Percentiles rank a stretch among this genome's conserved stretches.
These are phyloP conservation scores for Leucopsar rothschildi DNA, from an alignment of 2,113 vertebrate species.

Conservation along the genomic window DNA sequence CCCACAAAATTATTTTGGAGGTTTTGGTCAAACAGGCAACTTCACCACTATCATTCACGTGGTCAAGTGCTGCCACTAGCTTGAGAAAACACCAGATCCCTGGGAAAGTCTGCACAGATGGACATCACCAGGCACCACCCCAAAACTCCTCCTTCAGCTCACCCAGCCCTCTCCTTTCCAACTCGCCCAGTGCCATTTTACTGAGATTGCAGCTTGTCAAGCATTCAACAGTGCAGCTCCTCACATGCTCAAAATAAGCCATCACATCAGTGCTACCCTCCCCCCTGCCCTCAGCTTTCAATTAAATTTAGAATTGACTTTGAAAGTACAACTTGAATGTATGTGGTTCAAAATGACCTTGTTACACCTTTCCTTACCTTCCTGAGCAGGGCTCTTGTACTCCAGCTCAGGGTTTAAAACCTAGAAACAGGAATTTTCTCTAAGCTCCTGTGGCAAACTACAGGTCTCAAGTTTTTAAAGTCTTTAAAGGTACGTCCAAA, in stretches of 20 bases:
- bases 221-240: constrained; percentile 44
- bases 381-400: constrained; percentile 58
- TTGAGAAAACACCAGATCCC: background rate
- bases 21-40: background rate
- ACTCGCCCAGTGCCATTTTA: constrained; percentile 24
- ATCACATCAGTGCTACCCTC: constrained; percentile 29
- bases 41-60: background rate
- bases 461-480: constrained; percentile 75
- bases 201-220: background rate
- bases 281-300: constrained; percentile 69
- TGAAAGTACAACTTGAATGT: constrained; percentile 64
- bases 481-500: constrained; percentile 71
- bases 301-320: constrained; percentile 77
- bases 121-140: background rate
- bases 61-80: background rate
- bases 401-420: constrained; percentile 71
- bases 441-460: constrained; percentile 62
- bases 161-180: background rate
- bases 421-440: constrained; percentile 66
- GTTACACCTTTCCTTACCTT: constrained; percentile 66
- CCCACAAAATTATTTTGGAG: background rate
- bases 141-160: constrained; percentile 21
- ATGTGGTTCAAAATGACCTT: constrained; percentile 70
- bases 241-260: constrained; percentile 61
- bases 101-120: background rate